Percentiles rank a stretch among this genome's conserved stretches.
Evolutionary conservation across 2,888 invertebrate species (phyloP).

Genomic region (Diplazon laetatorius): DNA sequence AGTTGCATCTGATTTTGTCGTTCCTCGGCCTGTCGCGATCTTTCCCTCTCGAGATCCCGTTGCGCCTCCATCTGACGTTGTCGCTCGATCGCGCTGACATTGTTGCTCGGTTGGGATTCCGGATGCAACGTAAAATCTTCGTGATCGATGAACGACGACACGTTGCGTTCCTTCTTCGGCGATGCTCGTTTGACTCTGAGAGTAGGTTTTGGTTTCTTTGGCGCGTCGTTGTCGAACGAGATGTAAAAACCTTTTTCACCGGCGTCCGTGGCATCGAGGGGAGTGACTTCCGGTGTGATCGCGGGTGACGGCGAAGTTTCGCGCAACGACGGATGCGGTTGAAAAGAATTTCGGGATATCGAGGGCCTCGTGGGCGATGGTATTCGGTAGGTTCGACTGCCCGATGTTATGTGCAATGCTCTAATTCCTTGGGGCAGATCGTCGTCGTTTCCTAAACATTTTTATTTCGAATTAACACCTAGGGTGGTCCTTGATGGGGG

Average conservation of each 20-base stretch:
- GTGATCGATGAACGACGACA: conserved; percentile 77
- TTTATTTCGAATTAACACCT: no score
- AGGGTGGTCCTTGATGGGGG: no score
- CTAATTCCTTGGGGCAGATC: conserved; percentile 86
- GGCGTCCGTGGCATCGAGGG: conserved; percentile 82
- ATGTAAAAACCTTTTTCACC: conserved; percentile 95
- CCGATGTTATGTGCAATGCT: conserved; percentile 92
- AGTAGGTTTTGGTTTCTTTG: conserved; percentile 94
- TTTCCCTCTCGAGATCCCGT: conserved; percentile 79
- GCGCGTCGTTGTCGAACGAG: conserved; percentile 94
- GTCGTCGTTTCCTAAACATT: conserved; percentile 78
- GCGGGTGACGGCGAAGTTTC: conserved; percentile 82
- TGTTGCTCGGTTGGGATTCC: conserved; percentile 72
- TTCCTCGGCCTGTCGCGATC: conserved; percentile 78
- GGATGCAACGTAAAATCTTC: conserved; percentile 76
- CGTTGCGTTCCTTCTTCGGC: conserved; percentile 86
- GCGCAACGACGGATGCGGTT: conserved; percentile 81
- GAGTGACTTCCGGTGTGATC: conserved; percentile 80
- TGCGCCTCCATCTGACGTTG: conserved; percentile 83
- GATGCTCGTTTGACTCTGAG: conserved; percentile 89
- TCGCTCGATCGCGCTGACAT: conserved; percentile 68
- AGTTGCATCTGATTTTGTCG: conserved; percentile 79
- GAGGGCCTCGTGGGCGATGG: conserved; percentile 93
- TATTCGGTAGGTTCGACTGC: conserved; percentile 94
- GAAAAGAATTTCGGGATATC: conserved; percentile 88